Evolutionary conservation across 2,113 vertebrate genomes (phyloP), one percentile per base, ranked within the genome.

Genomic region (Okapia johnstoni): DNA sequence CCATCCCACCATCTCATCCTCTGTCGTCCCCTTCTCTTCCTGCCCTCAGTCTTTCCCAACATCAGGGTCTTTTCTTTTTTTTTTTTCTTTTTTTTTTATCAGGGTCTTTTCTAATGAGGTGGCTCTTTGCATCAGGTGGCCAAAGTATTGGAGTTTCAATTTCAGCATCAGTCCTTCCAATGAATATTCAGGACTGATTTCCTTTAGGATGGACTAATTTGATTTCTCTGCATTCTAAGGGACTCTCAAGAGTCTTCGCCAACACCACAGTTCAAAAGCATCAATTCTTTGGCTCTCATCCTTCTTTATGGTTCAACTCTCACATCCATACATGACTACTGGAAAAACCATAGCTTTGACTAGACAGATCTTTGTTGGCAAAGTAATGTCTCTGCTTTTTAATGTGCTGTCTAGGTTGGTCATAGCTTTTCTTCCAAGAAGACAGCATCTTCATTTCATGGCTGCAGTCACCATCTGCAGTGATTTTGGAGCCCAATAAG

Each of bases 281-380:
- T 26, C 23, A 76, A 26, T 76, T 76, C 12, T 76, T 76, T 33
- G 40, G 14, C 0, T 0, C 6, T 76, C 12, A 76, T 25, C 40
- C 12, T 76, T 43, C 36, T 76, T 76, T 76, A 26, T 76, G 70
- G 70, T 76, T 36, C 36, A 76, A 43, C 70, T 76, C 23, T 76
- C 70, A 76, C 23, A 43, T 43, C 36, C 36, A 76, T 40, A 76
- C 12, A 7, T 76, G 40, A 76, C 40, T 26, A 73, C 70, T 76
- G 70, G 70, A 43, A 76, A 73, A 76, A 40, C 11, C 36, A 43
- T 26, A 73, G 36, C 21, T 73, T 73, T 73, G 70, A 25, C 70
- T 76, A 26, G 23, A 76, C 3, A 7, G 70, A 26, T 6, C 3
- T 76, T 76, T 76, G 23, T 76, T 3, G 0, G 36, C 40, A 43